Evolutionary conservation across 2,888 invertebrate genomes (phyloP).

Genomic region (Stenchaetothrips biformis): DNA sequence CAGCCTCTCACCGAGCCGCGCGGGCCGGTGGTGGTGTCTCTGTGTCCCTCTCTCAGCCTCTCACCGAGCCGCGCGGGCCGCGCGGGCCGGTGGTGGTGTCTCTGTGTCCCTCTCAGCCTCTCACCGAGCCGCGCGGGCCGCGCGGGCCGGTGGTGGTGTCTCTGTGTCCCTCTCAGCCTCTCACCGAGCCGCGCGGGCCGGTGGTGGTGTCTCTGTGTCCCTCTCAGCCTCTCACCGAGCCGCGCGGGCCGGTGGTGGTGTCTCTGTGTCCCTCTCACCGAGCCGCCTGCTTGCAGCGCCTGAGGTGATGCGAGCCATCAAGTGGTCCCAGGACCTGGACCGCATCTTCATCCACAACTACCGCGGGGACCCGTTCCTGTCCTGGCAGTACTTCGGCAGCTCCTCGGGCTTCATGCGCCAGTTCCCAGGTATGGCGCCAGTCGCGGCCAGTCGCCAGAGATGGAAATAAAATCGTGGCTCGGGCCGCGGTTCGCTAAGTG

Average conservation of each 20-base stretch:
- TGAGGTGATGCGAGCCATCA: constrained; percentile 82
- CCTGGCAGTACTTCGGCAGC: constrained; percentile 99
- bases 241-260: not conserved
- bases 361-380: constrained; percentile 80
- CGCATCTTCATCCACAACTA: constrained; percentile 84
- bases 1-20: too few species aligned
- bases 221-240: not conserved
- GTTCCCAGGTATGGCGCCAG: constrained; percentile 74
- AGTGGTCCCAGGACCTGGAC: constrained; percentile 92
- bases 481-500: too few species aligned
- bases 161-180: too few species aligned
- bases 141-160: too few species aligned
- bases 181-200: too few species aligned
- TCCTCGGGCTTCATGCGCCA: constrained; percentile 91
- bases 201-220: not conserved
- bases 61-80: too few species aligned
- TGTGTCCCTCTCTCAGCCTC: too few species aligned
- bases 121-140: too few species aligned
- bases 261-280: not conserved
- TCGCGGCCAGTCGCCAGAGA: not conserved
- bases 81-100: too few species aligned
- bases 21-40: too few species aligned
- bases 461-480: too few species aligned
- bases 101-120: too few species aligned
- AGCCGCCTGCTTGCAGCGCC: constrained; percentile 53